Conservation (phyloP, 2,113 vertebrate genomes). For the Platanista minor region DNA sequence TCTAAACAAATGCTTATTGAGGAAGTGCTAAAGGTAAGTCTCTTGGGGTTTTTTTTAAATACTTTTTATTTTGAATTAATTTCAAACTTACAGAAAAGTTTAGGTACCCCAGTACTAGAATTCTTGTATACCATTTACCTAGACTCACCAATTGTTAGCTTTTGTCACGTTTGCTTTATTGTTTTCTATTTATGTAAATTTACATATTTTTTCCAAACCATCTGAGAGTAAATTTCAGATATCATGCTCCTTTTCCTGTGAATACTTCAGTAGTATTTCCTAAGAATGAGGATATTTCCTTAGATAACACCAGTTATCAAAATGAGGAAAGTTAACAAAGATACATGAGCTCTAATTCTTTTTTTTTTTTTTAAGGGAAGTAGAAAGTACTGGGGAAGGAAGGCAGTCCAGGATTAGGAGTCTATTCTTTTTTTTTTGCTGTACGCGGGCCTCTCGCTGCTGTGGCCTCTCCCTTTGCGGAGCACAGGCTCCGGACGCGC, state of each 20-base stretch:
- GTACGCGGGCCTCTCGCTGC: too few species aligned
- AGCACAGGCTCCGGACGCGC: too few species aligned
- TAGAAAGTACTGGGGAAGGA: not conserved
- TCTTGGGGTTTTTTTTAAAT: not conserved
- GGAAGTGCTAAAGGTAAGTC: not conserved
- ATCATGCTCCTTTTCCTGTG: not conserved
- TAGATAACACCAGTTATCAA: not conserved
- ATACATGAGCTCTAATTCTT: not conserved
- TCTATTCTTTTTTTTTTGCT: too few species aligned
- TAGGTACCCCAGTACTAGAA: not conserved
- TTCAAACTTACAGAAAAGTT: conserved; percentile 2
- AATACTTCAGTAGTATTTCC: not conserved
- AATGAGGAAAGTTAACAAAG: not conserved
- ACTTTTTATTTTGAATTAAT: conserved; percentile 16
- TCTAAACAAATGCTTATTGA: not conserved
- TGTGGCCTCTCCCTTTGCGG: too few species aligned
- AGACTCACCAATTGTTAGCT: not conserved
- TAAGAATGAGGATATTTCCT: not conserved
- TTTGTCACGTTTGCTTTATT: not conserved
- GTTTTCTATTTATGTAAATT: conserved; percentile 1
- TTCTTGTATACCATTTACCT: not conserved
- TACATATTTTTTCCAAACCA: not conserved
- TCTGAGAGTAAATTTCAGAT: not conserved
- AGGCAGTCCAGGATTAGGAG: not conserved
- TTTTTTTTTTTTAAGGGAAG: not conserved